Evolutionary conservation across 1,140 invertebrate species (phyloP).

Genomic region (Onthophagus taurus): DNA sequence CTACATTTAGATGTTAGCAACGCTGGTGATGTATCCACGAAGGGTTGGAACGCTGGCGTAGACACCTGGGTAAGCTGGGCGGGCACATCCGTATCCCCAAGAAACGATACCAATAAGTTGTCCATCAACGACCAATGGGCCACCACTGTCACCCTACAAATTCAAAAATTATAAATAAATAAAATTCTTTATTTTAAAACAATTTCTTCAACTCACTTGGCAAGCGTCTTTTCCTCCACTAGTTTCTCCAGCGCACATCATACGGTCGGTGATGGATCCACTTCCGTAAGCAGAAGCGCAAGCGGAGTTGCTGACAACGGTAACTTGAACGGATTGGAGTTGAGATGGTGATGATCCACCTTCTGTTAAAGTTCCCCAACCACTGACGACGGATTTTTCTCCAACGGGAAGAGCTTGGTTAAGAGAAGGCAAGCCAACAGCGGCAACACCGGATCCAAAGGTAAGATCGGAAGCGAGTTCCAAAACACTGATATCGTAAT

Average conservation of each 20-base stretch:
- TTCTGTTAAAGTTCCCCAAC: constrained; percentile 7
- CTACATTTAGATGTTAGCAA: no score
- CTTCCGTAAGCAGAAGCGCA: constrained; percentile 2
- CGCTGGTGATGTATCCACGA: constrained; percentile 9
- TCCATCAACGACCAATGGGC: constrained; percentile 1
- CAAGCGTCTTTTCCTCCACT: constrained; percentile 11
- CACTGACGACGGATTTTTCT: constrained; percentile 9
- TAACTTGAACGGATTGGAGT: constrained; percentile 4
- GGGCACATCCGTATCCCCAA: constrained; percentile 66
- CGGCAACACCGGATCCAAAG: background rate
- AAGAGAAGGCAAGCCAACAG: background rate
- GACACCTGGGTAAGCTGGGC: constrained; percentile 60
- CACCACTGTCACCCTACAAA: constrained; percentile 12
- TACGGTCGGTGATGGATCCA: constrained; percentile 5
- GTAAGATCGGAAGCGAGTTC: background rate
- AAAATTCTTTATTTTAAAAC: background rate
- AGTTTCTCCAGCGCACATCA: constrained; percentile 9
- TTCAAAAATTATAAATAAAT: background rate
- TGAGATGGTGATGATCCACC: constrained; percentile 2
- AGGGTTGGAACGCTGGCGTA: constrained; percentile 49
- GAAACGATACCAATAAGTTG: constrained; percentile 49
- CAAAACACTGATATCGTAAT: constrained; percentile 5
- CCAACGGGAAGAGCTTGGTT: constrained; percentile 6
- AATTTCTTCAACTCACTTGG: constrained; percentile 2
- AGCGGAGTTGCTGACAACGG: background rate